phyloP scores from a whole-genome alignment of 2,888 invertebrate genomes.

The Eilema griseolum region DNA sequence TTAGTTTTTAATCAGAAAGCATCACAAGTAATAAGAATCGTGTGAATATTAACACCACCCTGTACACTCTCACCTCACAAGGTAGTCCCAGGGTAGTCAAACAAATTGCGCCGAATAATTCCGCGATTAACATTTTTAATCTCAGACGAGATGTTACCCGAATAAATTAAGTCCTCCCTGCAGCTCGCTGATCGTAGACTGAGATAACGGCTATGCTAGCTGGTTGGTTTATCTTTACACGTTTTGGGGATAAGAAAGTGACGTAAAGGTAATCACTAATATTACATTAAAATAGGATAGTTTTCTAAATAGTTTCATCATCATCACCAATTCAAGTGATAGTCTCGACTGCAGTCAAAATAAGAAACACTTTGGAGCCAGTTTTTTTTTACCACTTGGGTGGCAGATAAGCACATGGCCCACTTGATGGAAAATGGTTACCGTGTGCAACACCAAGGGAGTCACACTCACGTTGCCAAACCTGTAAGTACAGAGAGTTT shows the following conservation, averaged over 20 bases:
- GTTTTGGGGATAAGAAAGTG: conserved; percentile 33
- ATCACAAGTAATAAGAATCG: neutral
- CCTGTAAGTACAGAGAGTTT: too few species aligned
- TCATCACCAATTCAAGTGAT: too few species aligned
- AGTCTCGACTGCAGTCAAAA: too few species aligned
- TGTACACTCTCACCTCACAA: conserved; percentile 66
- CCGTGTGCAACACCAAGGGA: too few species aligned
- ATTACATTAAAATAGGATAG: neutral
- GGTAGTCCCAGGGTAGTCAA: conserved; percentile 71
- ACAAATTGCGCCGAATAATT: conserved; percentile 85
- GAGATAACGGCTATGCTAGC: conserved; percentile 59
- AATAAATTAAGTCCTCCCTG: conserved; percentile 73
- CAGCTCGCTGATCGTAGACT: conserved; percentile 61
- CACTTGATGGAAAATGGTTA: too few species aligned
- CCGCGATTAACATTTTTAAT: conserved; percentile 86
- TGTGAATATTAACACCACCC: conserved; percentile 45
- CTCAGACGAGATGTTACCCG: conserved; percentile 79
- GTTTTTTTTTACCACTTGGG: too few species aligned
- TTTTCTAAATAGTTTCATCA: too few species aligned
- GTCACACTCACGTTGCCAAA: too few species aligned
- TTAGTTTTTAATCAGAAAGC: neutral
- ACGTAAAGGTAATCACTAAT: conserved; percentile 5
- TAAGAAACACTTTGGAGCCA: too few species aligned
- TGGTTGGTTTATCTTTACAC: conserved; percentile 59
- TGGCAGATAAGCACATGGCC: too few species aligned